Conservation (phyloP, 2,888 invertebrate genomes). For the Bellardia bayeri region DNA sequence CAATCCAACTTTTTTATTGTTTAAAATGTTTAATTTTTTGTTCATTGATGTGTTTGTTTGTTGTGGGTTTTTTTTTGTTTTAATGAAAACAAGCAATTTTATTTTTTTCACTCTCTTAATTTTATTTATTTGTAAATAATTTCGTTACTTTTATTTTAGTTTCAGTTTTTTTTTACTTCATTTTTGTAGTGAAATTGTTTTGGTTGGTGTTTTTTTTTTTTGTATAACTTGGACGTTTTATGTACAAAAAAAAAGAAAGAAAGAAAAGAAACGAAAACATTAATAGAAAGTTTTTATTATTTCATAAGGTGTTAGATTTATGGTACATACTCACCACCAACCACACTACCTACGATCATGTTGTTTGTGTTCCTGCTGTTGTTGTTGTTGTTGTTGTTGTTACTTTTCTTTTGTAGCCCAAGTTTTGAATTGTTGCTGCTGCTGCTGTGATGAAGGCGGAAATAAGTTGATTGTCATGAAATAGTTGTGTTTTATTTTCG, state of each 20-base stretch:
- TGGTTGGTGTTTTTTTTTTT: slow-evolving; percentile 22
- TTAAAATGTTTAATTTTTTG: slow-evolving; percentile 31
- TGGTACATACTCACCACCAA: slow-evolving; percentile 35
- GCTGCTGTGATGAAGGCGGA: slow-evolving; percentile 60
- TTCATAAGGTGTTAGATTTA: slow-evolving; percentile 70
- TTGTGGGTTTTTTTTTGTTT: slow-evolving; percentile 21
- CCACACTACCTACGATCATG: slow-evolving; percentile 29
- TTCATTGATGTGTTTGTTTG: slow-evolving; percentile 1
- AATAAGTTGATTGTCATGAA: slow-evolving; percentile 62
- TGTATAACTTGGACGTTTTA: slow-evolving; percentile 54
- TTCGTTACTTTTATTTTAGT: slow-evolving; percentile 56
- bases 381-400: neutral
- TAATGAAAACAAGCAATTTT: slow-evolving; percentile 53
- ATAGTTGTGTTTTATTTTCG: slow-evolving; percentile 15
- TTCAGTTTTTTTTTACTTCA: slow-evolving; percentile 42
- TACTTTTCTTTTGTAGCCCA: neutral
- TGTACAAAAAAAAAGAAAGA: slow-evolving; percentile 29
- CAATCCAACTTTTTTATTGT: slow-evolving; percentile 57
- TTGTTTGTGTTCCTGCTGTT: neutral
- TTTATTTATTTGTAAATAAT: slow-evolving; percentile 52
- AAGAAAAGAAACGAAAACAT: slow-evolving; percentile 43
- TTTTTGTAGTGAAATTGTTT: slow-evolving; percentile 61
- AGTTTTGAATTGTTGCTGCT: neutral
- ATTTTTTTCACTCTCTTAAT: slow-evolving; percentile 4
- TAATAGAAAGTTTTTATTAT: slow-evolving; percentile 67